Conservation (phyloP, 2,888 invertebrate genomes). For the Drepanosiphum platanoidis region DNA sequence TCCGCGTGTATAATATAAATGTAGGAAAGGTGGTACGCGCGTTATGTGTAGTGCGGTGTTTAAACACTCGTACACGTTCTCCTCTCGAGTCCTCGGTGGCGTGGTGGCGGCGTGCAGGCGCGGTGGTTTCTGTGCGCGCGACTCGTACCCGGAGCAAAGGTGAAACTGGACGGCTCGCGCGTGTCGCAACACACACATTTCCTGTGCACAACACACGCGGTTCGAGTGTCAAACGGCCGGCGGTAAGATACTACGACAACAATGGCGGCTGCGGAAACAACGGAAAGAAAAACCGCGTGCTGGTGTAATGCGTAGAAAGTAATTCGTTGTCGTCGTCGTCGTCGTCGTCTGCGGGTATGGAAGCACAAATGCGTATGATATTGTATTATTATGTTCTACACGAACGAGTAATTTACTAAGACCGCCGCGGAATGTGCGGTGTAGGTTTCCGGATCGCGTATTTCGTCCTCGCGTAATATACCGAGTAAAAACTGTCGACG, state of each 20-base stretch:
- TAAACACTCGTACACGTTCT: too few species aligned
- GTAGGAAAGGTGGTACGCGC: too few species aligned
- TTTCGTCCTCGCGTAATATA: background rate
- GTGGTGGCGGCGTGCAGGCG: background rate
- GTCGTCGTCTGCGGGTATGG: background rate
- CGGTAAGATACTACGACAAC: background rate
- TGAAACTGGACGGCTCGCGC: constrained; percentile 28
- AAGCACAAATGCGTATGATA: background rate
- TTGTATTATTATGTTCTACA: background rate
- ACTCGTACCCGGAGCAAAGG: constrained; percentile 22
- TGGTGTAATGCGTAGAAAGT: background rate
- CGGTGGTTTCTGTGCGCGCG: background rate
- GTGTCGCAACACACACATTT: constrained; percentile 33
- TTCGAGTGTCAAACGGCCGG: background rate
- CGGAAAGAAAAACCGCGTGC: background rate
- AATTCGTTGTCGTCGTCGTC: background rate
- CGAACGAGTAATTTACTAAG: background rate
- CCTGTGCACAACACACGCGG: background rate
- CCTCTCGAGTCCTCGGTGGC: too few species aligned
- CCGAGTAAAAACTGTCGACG: background rate
- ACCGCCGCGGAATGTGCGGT: background rate
- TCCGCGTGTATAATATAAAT: too few species aligned
- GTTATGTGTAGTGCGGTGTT: too few species aligned
- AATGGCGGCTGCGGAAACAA: background rate
- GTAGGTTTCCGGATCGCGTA: background rate